These are phyloP conservation scores for Crotalus tigris DNA, from an alignment of 2,113 vertebrate species.

Conservation along the genomic window DNA sequence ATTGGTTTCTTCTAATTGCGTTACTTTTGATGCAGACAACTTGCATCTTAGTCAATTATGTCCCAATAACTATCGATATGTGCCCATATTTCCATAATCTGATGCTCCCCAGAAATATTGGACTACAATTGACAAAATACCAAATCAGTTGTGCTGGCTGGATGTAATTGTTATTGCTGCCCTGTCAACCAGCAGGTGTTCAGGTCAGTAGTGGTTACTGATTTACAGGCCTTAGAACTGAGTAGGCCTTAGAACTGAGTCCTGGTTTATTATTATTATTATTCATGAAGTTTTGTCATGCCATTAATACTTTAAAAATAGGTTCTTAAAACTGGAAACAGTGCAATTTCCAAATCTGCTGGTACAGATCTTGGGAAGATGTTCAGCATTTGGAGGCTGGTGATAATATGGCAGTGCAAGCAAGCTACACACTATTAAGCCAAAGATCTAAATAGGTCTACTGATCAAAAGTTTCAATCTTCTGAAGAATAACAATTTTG, in stretches of 20 bases:
- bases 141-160: not conserved
- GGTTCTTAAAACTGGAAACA: not conserved
- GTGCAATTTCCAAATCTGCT: not conserved
- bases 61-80: not conserved
- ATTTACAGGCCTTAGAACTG: not conserved
- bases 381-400: not conserved
- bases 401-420: not conserved
- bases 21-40: not conserved
- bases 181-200: not conserved
- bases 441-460: not conserved
- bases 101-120: not conserved
- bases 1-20: not conserved
- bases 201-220: not conserved
- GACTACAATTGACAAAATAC: not conserved
- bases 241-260: not conserved
- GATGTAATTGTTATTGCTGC: not conserved
- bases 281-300: not conserved
- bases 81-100: not conserved
- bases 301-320: not conserved
- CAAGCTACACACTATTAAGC: not conserved
- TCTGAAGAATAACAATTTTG: not conserved
- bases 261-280: too few relatives aligned
- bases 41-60: not conserved
- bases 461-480: not conserved
- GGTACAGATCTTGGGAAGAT: not conserved